Evolutionary conservation across 2,113 vertebrate species (phyloP).

Genomic region (Rhabdornis inornatus): DNA sequence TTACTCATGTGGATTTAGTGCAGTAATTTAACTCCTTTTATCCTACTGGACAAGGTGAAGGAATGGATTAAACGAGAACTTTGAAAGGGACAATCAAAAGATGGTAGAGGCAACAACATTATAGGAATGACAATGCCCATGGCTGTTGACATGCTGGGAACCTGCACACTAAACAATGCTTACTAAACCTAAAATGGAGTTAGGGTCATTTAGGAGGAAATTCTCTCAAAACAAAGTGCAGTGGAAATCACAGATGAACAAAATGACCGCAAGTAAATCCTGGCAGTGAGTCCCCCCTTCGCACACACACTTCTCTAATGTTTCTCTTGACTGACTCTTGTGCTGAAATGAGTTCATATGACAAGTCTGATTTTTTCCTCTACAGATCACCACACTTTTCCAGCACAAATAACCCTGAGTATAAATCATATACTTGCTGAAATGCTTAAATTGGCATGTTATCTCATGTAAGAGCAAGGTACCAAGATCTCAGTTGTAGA

Average conservation of each 20-base stretch:
- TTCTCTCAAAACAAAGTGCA: neutral
- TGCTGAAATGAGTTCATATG: neutral
- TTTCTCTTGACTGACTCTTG: slow-evolving; percentile 1
- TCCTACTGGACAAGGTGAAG: neutral
- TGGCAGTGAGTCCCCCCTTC: neutral
- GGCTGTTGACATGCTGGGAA: neutral
- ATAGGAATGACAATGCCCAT: rapidly evolving
- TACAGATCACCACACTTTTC: slow-evolving; percentile 2
- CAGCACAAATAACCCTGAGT: neutral
- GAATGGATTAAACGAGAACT: neutral
- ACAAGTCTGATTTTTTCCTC: slow-evolving; percentile 8
- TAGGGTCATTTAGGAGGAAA: neutral
- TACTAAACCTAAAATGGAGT: neutral
- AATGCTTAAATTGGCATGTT: slow-evolving; percentile 12
- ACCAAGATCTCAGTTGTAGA: neutral
- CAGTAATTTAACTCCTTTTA: neutral
- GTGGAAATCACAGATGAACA: neutral
- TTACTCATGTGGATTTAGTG: neutral
- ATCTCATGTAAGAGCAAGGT: neutral
- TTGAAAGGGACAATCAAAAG: neutral
- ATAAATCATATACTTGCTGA: slow-evolving; percentile 30
- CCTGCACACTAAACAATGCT: neutral
- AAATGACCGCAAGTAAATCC: neutral
- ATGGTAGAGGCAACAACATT: neutral
- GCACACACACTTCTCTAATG: neutral